Evolutionary conservation across 2,113 vertebrate genomes (phyloP).

Genomic region (Ceyx melanurus): DNA sequence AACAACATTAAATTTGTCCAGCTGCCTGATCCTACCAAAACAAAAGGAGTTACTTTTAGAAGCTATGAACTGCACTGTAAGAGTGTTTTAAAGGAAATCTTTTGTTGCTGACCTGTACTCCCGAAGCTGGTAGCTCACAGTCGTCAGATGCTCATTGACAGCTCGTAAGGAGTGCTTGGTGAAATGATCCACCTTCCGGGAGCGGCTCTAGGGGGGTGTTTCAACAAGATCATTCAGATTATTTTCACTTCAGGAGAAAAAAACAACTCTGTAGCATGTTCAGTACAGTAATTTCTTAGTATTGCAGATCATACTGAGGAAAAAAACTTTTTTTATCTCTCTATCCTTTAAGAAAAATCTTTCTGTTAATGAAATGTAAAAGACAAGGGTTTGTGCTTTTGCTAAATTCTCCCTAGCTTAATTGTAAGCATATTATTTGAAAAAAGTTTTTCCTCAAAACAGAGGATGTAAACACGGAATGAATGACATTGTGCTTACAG

Average conservation of each 20-base stretch:
- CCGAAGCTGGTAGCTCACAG: constrained; percentile 75
- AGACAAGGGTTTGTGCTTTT: background rate
- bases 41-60: background rate
- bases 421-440: background rate
- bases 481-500: background rate
- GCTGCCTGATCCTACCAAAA: constrained; percentile 79
- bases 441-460: background rate
- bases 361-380: background rate
- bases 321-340: background rate
- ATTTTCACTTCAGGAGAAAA: background rate
- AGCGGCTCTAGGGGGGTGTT: constrained; percentile 61
- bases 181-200: constrained; percentile 82
- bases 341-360: background rate
- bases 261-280: background rate
- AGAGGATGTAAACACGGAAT: background rate
- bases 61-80: background rate
- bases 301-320: background rate
- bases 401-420: background rate
- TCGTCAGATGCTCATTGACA: constrained; percentile 79
- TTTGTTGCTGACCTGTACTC: constrained; percentile 81
- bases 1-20: constrained; percentile 78
- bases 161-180: constrained; percentile 81
- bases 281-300: background rate
- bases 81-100: background rate
- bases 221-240: background rate